These are phyloP conservation scores for Aleiodes alternator DNA, from an alignment of 2,888 invertebrate genomes.

Conservation along the genomic window DNA sequence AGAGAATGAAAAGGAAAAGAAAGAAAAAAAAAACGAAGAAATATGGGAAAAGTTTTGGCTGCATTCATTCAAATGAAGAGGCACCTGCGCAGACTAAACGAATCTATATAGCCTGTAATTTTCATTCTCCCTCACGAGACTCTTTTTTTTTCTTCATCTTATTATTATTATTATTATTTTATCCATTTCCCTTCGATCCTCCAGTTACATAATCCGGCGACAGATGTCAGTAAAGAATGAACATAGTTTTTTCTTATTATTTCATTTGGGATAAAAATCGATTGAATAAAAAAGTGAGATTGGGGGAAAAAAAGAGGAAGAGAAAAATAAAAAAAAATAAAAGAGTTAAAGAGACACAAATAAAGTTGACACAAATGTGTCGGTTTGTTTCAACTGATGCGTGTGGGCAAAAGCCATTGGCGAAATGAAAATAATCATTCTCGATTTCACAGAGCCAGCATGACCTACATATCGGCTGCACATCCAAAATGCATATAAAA, in stretches of 20 bases:
- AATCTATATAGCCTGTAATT: conserved; percentile 23
- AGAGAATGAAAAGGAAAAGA: not conserved
- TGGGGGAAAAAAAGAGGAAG: not conserved
- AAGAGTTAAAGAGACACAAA: conserved; percentile 33
- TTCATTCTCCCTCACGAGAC: not conserved
- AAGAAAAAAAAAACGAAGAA: no score
- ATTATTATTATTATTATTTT: not conserved
- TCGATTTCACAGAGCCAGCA: conserved; percentile 43
- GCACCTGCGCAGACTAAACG: conserved; percentile 26
- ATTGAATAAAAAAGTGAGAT: conserved; percentile 19
- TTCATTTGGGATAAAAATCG: conserved; percentile 11
- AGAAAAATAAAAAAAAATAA: conserved; percentile 8
- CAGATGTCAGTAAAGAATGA: conserved; percentile 52
- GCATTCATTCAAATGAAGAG: conserved; percentile 6
- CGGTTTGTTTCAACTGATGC: conserved; percentile 4
- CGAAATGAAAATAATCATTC: conserved; percentile 49
- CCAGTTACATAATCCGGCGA: conserved; percentile 51
- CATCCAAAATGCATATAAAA: conserved; percentile 33
- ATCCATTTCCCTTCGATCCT: conserved; percentile 11
- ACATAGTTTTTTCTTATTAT: conserved; percentile 14
- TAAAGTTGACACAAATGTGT: conserved; percentile 37
- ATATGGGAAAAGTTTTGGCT: not conserved
- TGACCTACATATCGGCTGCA: conserved; percentile 44
- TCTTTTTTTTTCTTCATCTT: not conserved
- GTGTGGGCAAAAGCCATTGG: conserved; percentile 34